These are phyloP conservation scores for Microhierax caerulescens DNA, from an alignment of 2,797 vertebrate species.

Conservation along the genomic window DNA sequence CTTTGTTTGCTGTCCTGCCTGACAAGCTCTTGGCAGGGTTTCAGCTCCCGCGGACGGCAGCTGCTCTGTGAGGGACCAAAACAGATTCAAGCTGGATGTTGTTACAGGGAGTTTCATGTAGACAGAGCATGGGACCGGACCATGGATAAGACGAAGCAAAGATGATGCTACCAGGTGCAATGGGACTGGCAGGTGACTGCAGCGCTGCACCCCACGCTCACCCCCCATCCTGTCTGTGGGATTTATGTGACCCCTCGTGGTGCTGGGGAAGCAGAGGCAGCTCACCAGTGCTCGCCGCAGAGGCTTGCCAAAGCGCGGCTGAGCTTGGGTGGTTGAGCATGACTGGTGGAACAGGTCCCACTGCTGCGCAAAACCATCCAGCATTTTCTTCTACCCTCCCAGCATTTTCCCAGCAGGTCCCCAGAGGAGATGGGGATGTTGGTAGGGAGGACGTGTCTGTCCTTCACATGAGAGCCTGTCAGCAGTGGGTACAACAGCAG, in stretches of 20 bases:
- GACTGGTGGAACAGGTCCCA: neutral
- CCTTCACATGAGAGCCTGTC: neutral
- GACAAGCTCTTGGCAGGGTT: slow-evolving; percentile 52
- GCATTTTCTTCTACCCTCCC: neutral
- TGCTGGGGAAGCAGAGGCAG: neutral
- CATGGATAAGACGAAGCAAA: neutral
- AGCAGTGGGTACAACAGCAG: neutral
- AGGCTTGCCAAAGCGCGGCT: neutral
- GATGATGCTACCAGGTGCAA: neutral
- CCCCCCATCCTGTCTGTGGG: accelerated
- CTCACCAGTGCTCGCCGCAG: accelerated
- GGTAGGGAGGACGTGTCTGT: neutral
- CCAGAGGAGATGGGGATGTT: neutral
- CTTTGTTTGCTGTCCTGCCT: slow-evolving; percentile 66
- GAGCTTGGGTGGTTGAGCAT: neutral
- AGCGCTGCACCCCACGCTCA: neutral
- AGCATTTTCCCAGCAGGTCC: neutral
- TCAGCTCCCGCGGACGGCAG: slow-evolving; percentile 39
- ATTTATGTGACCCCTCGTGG: neutral
- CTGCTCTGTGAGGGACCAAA: slow-evolving; percentile 10
- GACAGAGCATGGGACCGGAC: neutral
- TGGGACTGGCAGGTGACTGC: accelerated
- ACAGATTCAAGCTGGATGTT: neutral
- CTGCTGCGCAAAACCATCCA: neutral
- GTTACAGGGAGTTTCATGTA: neutral